Base-by-base conservation (phyloP, 2,888 invertebrate genomes). In the Melanchra persicariae region DNA sequence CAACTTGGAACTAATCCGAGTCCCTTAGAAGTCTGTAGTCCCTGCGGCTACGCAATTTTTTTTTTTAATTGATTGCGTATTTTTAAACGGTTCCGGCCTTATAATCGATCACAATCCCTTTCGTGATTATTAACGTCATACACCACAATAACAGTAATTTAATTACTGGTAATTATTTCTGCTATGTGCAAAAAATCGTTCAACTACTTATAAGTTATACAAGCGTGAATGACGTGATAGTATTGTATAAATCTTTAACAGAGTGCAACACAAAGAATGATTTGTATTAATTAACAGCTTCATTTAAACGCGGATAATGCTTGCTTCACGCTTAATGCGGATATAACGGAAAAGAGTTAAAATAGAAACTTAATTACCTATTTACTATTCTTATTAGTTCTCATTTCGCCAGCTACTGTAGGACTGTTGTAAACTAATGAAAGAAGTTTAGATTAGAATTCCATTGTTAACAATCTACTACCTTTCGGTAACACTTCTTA, bases 161-260 rank as follows among this genome's bases (percentile, higher is more conserved):
- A 55, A 66, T 59, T 47, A 63, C 10, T 8, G n/a, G 17, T 40
- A 26, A 66, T 67, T 49, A 63, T 52, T 63, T 51, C 9, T 70
- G 40, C 63, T 67, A 24, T 66, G n/a, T n/a, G n/a, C 43, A 34
- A 67, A 61, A 68, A 57, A 2, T 60, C 9, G 51, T 70, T 67
- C 26, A 30, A n/a, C 24, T 54, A 59, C 58, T 19, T 59, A 63
- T 52, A 58, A 69, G 22, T 40, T 52, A 67, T 64, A 62, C 70
- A 79, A 61, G 55, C 63, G 61, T 55, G 61, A 78, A 73, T 82
- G 52, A 76, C 82, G 81, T 85, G 82, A 71, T 77, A 61, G 47
- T 70, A 51, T 81, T 83, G 73, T 79, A 83, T 81, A 79, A 81
- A 85, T 81, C 67, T 65, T 34, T 61, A 59, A 45, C 58, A 63